Evolutionary conservation across 2,797 vertebrate genomes (phyloP).

Genomic region (Sebastes vulpes): DNA sequence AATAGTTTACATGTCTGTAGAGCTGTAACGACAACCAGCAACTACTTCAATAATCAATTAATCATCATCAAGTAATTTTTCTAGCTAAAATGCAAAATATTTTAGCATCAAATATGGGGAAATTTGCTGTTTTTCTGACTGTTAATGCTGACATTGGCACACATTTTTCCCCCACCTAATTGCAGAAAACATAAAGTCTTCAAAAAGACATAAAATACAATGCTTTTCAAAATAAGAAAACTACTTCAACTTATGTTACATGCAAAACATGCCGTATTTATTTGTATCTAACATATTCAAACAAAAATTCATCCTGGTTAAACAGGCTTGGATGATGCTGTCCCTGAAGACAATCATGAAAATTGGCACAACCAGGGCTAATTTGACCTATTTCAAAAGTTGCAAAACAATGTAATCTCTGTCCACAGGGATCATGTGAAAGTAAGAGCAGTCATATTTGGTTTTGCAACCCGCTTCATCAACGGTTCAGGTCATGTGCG

Average conservation of each 20-base stretch:
- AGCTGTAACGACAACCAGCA: not conserved
- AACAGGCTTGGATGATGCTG: too few species aligned
- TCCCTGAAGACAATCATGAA: not conserved
- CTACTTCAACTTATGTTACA: not conserved
- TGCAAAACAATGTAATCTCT: not conserved
- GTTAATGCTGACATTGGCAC: too few species aligned
- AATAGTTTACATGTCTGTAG: not conserved
- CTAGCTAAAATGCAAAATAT: not conserved
- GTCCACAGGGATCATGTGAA: not conserved
- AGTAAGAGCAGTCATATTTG: not conserved
- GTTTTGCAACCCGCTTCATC: not conserved
- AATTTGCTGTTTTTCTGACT: not conserved
- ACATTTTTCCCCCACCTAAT: too few species aligned
- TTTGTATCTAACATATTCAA: not conserved
- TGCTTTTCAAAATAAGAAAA: not conserved
- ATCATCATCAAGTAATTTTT: not conserved
- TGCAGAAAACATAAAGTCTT: too few species aligned
- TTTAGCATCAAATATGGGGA: not conserved
- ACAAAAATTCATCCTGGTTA: too few species aligned
- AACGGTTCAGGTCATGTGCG: not conserved
- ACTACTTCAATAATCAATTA: not conserved
- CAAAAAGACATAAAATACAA: not conserved
- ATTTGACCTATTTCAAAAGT: not conserved
- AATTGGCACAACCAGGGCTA: not conserved
- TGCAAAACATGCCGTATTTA: not conserved